Conservation (phyloP, 2,797 vertebrate species). For the Silurus lanzhouensis region DNA sequence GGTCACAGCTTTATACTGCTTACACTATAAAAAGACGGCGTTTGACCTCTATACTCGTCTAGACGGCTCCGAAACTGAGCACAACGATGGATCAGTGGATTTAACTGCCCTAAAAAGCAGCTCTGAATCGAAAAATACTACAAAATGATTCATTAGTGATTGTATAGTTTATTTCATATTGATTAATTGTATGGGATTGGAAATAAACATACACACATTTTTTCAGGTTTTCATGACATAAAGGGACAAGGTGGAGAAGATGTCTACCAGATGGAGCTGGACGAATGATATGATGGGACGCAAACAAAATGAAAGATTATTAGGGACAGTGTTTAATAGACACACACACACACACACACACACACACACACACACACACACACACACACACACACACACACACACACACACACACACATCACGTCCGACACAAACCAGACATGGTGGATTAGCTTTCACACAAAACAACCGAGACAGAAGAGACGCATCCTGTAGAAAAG, state of each 20-base stretch:
- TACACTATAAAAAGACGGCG: not conserved
- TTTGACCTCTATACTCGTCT: not conserved
- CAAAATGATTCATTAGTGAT: not conserved
- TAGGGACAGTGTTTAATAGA: not conserved
- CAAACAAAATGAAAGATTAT: not conserved
- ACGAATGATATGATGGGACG: not conserved
- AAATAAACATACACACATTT: not conserved
- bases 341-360: not conserved
- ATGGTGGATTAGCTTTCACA: not conserved
- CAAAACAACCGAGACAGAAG: conserved; percentile 13
- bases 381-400: not conserved
- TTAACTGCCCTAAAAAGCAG: too few species aligned
- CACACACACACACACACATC: not conserved
- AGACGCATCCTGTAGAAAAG: not conserved
- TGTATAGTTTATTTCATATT: not conserved
- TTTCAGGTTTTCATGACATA: not conserved
- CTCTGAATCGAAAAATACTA: not conserved
- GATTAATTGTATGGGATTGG: not conserved
- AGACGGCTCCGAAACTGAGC: not conserved
- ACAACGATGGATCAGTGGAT: not conserved
- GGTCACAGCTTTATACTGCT: not conserved
- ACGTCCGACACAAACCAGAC: not conserved
- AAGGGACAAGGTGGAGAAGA: not conserved
- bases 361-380: not conserved
- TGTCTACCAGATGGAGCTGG: not conserved